Base-by-base conservation (phyloP, 2,113 vertebrate species). In the Syngnathus floridae region DNA sequence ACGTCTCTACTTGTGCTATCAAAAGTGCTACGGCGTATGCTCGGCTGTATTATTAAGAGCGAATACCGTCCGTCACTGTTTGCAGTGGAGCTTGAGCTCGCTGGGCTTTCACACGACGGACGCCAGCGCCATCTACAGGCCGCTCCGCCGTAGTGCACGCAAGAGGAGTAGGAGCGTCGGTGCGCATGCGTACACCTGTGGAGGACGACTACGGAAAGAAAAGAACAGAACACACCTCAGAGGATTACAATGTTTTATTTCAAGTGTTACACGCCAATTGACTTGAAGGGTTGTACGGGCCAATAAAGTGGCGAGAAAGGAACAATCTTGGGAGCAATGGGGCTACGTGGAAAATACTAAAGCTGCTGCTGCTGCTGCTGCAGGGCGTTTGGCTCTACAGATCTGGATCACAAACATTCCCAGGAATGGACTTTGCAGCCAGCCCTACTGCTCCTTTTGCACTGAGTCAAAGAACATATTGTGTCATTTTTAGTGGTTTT, bases 171-270 rank as follows among this genome's bases (percentile, higher is more conserved):
- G 73, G 21, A 72, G 65, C 0, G 9, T 43, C 0, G 72, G 82
- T 3, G 70, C 1, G 10, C 69, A 56, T 54, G 36, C 21, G 4
- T 35, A 60, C 31, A 0, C 17, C 45, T 80, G 71, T 5, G 45
- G 36, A 46, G 2, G 21, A 19, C 35, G 14, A 54, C 35, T 61
- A 59, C 36, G 9, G 43, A 54, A 64, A 37, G 3, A 49, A 61
- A 66, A 16, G 12, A 59, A 10, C 7, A 16, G 12, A 59, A 10
- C 7, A 58, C 51, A 6, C 26, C 70, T 16, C 14, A 74, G 8
- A 89, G 88, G 93, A 95, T 93, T 95, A 95, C 92, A 94, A 94
- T 93, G 88, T 93, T 98, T 98, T 90, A 97, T 97, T 97, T 93
- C 78, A 93, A 93, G 92, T 94, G 94, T 95, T 94, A 96, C 92